phyloP scores from a whole-genome alignment of 2,113 vertebrate species.

The Rhineura floridana region DNA sequence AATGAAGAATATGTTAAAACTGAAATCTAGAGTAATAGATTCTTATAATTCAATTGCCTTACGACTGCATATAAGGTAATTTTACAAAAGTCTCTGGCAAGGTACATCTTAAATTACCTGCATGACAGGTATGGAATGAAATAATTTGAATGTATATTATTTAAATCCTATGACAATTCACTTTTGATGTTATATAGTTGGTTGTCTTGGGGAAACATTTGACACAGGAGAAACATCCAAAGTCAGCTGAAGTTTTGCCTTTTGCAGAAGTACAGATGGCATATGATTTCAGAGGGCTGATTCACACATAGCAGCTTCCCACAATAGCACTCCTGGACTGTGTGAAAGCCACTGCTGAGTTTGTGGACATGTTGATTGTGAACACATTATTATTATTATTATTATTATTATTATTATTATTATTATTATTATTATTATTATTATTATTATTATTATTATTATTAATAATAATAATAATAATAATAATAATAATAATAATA shows the following conservation, averaged over 20 bases:
- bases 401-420: too few species aligned
- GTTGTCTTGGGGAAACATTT: slow-evolving; percentile 45
- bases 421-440: too few species aligned
- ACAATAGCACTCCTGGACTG: neutral
- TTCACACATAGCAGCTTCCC: neutral
- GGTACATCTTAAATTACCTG: slow-evolving; percentile 57
- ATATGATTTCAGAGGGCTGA: neutral
- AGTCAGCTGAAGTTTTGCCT: slow-evolving; percentile 23
- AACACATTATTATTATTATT: too few species aligned
- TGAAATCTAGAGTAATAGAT: slow-evolving; percentile 56
- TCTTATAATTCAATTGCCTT: slow-evolving; percentile 67
- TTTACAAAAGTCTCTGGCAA: slow-evolving; percentile 59
- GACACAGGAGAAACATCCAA: slow-evolving; percentile 27
- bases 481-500: too few species aligned
- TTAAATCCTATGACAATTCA: slow-evolving; percentile 44
- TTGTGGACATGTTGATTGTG: neutral
- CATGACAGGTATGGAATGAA: slow-evolving; percentile 52
- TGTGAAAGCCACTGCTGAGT: neutral
- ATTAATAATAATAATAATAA: too few species aligned
- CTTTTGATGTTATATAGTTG: slow-evolving; percentile 22
- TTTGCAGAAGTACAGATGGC: slow-evolving; percentile 2
- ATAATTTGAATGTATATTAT: slow-evolving; percentile 56
- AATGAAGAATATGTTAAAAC: slow-evolving; percentile 66
- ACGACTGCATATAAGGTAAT: slow-evolving; percentile 46
- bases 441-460: too few species aligned